Conservation (phyloP, 2,888 invertebrate species). For the Altica lythri region DNA sequence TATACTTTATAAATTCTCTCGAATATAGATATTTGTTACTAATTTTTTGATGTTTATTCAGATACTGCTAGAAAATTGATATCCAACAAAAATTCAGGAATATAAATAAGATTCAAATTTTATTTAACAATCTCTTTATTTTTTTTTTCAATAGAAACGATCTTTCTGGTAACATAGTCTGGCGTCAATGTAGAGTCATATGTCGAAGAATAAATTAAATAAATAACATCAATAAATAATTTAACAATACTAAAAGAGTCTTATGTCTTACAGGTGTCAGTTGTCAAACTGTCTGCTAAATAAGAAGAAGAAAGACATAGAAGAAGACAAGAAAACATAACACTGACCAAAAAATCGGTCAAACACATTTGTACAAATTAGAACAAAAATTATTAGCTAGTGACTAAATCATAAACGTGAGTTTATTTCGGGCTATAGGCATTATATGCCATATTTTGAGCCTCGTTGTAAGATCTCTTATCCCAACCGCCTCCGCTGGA, state of each 20-base stretch:
- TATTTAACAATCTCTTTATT: too few relatives aligned
- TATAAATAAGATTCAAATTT: too few relatives aligned
- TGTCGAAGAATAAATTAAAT: slow-evolving; percentile 22
- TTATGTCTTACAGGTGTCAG: slow-evolving; percentile 13
- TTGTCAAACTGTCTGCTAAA: slow-evolving; percentile 14
- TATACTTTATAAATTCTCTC: too few relatives aligned
- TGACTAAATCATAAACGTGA: slow-evolving; percentile 21
- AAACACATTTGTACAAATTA: slow-evolving; percentile 41
- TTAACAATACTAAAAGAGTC: too few relatives aligned
- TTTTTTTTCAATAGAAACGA: slow-evolving; percentile 1
- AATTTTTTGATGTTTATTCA: too few relatives aligned
- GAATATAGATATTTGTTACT: too few relatives aligned
- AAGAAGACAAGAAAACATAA: slow-evolving; percentile 19
- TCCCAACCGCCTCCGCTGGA: slow-evolving; percentile 67
- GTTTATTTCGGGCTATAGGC: slow-evolving; percentile 61
- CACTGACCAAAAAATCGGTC: slow-evolving; percentile 45
- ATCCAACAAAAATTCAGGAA: too few relatives aligned
- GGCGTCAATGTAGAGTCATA: slow-evolving; percentile 13
- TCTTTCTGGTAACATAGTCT: slow-evolving; percentile 1
- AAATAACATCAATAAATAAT: slow-evolving; percentile 21
- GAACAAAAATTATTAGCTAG: slow-evolving; percentile 25
- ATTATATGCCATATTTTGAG: slow-evolving; percentile 74
- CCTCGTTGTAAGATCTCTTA: slow-evolving; percentile 65
- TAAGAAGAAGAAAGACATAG: too few relatives aligned
- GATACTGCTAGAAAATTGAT: too few relatives aligned